Evolutionary conservation across 2,113 vertebrate genomes (phyloP), one percentile per base, ranked within the genome.

Genomic region (Ophthalmotilapia sp.): DNA sequence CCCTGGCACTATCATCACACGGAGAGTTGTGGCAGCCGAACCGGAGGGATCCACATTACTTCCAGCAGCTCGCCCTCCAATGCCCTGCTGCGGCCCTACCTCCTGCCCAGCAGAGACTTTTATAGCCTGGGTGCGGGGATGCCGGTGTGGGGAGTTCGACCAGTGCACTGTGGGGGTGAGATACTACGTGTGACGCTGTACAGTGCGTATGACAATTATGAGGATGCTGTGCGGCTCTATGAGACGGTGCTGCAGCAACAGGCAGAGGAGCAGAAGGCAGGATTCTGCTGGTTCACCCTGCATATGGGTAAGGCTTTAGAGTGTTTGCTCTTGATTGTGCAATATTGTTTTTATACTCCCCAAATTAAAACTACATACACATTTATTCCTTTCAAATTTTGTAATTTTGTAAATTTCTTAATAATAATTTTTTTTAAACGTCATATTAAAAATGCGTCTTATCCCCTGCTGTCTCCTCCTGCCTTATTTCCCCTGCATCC

Each of bases 111-210:
- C 6, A 96, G 97, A 88, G 97, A 98, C 83, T 98, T 98, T 91
- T 99, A 98, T 3, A 90, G 97, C 36, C 93, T 99, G 93, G 98
- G 98, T 0, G 91, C 90, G 3, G 97, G 97, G 40, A 97, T 99
- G 98, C 98, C 99, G 0, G 94, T 98, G 83, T 99, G 98, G 98
- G 98, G 97, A 2, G 93, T 99, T 62, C 94, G 98, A 45, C 96
- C 96, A 3, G 97, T 96, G 80, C 97, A 93, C 83, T 90, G 96
- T 0, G 97, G 98, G 15, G 89, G 96, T 0, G 98, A 99, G 81
- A 96, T 97, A 56, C 92, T 99, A 56, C 96, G 97, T 1, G 93
- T 99, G 86, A 99, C 98, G 0, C 92, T 99, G 6, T 97, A 97
- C 95, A 98, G 98, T 86, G 95, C 93, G 8, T 97, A 97, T 2